phyloP scores from a whole-genome alignment of 2,888 invertebrate genomes.

The Trissonchulus latispiculum region DNA sequence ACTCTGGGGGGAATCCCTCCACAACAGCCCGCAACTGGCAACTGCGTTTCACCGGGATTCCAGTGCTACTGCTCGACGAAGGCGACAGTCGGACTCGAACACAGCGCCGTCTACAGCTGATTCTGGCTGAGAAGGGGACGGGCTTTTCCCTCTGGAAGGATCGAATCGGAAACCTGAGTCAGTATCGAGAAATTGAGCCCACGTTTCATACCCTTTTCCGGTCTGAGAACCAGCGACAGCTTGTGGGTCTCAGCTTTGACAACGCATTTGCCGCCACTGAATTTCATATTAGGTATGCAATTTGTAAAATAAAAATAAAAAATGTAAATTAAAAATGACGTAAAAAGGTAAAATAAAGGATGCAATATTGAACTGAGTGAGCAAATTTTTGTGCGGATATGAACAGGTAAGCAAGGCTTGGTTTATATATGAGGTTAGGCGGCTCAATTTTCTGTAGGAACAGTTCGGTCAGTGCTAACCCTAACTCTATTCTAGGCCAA shows the following conservation, averaged over 20 bases:
- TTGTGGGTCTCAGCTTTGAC: conserved; percentile 2
- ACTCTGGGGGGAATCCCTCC: too few species aligned
- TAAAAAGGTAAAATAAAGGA: too few species aligned
- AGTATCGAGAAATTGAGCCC: conserved; percentile 37
- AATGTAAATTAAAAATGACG: too few species aligned
- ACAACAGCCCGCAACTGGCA: conserved; percentile 56
- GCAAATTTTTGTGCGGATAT: too few species aligned
- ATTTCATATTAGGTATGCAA: conserved; percentile 3
- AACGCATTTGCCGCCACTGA: conserved; percentile 9
- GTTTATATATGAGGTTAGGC: too few species aligned
- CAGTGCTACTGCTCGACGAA: conserved; percentile 63
- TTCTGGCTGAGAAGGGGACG: conserved; percentile 65
- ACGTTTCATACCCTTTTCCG: not conserved
- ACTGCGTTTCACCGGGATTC: conserved; percentile 65
- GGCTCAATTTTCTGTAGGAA: too few species aligned
- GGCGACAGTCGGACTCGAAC: conserved; percentile 62
- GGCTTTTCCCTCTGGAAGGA: conserved; percentile 72
- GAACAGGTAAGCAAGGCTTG: too few species aligned
- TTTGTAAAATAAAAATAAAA: too few species aligned
- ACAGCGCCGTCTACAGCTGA: conserved; percentile 57
- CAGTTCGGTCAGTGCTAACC: too few species aligned
- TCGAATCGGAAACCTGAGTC: conserved; percentile 64
- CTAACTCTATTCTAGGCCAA: too few species aligned
- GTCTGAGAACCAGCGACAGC: not conserved
- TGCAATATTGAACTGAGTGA: too few species aligned